phyloP scores from a whole-genome alignment of 2,888 invertebrate genomes.

The Hetaerina titia region DNA sequence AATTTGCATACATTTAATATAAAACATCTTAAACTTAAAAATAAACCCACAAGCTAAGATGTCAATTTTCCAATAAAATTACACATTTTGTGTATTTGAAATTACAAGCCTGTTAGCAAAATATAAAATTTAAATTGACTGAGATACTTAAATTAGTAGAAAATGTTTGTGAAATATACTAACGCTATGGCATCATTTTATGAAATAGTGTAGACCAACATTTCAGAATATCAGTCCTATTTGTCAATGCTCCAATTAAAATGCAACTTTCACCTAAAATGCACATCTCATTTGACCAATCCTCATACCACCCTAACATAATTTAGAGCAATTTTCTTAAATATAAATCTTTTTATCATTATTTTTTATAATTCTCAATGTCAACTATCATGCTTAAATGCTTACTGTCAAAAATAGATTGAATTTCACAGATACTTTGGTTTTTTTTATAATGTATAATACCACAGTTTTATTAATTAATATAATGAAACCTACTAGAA shows the following conservation, averaged over 20 bases:
- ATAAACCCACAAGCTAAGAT: no score
- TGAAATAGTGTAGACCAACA: background rate
- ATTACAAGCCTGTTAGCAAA: no score
- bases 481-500: background rate
- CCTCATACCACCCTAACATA: background rate
- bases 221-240: background rate
- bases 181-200: background rate
- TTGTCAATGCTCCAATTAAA: background rate
- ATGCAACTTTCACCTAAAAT: background rate
- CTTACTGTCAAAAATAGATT: background rate
- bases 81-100: no score
- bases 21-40: no score
- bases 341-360: background rate
- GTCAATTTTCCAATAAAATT: no score
- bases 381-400: background rate
- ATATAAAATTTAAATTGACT: no score
- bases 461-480: background rate
- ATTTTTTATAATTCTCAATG: background rate
- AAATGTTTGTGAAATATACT: background rate
- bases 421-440: background rate
- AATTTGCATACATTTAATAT: no score
- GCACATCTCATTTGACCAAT: background rate
- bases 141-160: no score
- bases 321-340: background rate
- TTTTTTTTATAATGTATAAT: background rate